Evolutionary conservation across 2,888 invertebrate genomes (phyloP), one percentile per base, ranked within the genome.

Genomic region (Sphaerophoria taeniata): DNA sequence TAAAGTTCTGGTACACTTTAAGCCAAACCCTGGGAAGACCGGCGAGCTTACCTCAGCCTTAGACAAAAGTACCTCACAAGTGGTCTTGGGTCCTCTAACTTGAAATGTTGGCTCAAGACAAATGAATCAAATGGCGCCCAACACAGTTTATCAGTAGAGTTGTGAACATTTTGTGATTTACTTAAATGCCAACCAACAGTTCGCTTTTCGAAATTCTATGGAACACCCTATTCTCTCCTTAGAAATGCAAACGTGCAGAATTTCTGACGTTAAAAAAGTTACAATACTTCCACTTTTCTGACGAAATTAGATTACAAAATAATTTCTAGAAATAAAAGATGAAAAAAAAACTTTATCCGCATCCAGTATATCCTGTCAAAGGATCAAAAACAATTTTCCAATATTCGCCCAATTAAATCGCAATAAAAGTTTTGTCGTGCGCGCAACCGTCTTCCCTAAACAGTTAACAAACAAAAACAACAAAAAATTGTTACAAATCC

Each of bases 331-430:
- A 43, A 43, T 7, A 7, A 3, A 43, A 43, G 9, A 43, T 12
- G 9, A 63, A 49, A 1, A 14, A 11, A 6, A 65, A 67, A 53
- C 39, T 53, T 39, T 39, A 31, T 43, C 39, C 51, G 31, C 67
- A 53, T 34, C n/a, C n/a, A 24, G 53, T 7, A 78, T 70, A 51
- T 65, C 34, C 58, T 74, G 80, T 61, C 49, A 78, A 55, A 73
- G 56, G 39, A 56, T 65, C 63, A 33, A 49, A 36, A 43, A 55
- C 55, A 51, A 51, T 49, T 73, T 67, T 53, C 11, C 47, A 69
- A 49, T 71, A 36, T 69, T 63, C 63, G 51, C 31, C 33, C 74
- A 78, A 84, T 79, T 84, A 79, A 80, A 72, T 84, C 56, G 55
- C 70, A 61, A 74, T 65, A 67, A 79, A 84, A 84, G 67, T 84